Conservation (phyloP, 2,113 vertebrate genomes). For the Semicossyphus pulcher region DNA sequence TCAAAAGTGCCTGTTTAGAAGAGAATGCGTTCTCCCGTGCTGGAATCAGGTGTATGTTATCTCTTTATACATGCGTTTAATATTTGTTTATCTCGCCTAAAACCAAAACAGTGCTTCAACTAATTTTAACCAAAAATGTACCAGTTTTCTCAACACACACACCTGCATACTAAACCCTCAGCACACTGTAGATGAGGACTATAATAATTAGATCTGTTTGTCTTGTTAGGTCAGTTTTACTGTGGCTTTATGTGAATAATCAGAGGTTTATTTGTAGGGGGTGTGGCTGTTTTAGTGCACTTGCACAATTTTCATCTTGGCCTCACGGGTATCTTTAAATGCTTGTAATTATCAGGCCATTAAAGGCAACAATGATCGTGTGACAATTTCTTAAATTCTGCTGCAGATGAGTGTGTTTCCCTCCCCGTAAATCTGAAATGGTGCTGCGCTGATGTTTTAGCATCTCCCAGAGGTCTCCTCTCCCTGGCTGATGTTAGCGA, state of each 20-base stretch:
- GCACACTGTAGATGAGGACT: background rate
- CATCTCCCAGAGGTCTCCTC: constrained; percentile 70
- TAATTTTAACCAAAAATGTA: background rate
- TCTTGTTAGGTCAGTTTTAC: background rate
- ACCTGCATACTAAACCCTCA: constrained; percentile 20
- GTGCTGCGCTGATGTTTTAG: constrained; percentile 76
- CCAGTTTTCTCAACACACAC: background rate
- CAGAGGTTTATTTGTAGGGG: constrained; percentile 18
- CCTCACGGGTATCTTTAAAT: constrained; percentile 3
- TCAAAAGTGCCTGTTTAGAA: background rate
- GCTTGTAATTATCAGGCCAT: constrained; percentile 1
- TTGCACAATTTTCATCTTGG: constrained; percentile 3
- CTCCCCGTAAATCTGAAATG: constrained; percentile 63
- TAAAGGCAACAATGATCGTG: background rate
- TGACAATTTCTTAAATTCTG: constrained; percentile 41
- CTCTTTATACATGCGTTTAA: background rate
- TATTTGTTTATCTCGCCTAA: background rate
- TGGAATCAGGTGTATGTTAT: background rate
- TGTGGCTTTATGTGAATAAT: constrained; percentile 28
- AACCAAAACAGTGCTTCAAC: background rate
- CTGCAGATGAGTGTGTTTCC: constrained; percentile 50
- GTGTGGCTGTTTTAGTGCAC: constrained; percentile 38
- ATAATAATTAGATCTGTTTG: constrained; percentile 4
- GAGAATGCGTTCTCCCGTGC: background rate
- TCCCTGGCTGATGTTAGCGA: constrained; percentile 76